Conservation (phyloP, 2,888 invertebrate species). For the Himalopsyche kuldschensis region DNA sequence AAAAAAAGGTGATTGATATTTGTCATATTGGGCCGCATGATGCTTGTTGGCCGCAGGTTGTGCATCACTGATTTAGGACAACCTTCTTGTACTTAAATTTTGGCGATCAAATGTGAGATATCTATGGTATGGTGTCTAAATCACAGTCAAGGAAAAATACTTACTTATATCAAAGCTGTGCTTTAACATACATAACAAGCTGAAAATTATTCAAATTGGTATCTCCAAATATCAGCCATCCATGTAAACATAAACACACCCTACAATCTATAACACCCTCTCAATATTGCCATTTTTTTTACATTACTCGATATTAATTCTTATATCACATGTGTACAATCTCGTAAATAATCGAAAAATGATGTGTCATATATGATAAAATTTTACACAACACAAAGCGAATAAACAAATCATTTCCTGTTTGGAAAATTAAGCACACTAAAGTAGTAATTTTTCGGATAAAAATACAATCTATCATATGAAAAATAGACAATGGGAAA, state of each 20-base stretch:
- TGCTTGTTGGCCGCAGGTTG: too few relatives aligned
- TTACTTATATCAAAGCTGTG: too few relatives aligned
- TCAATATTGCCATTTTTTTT: neutral
- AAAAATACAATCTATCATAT: neutral
- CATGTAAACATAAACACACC: neutral
- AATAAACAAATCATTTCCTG: neutral
- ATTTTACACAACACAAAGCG: neutral
- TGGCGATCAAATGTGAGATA: too few relatives aligned
- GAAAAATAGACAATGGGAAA: neutral
- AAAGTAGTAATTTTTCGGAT: neutral
- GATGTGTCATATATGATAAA: neutral
- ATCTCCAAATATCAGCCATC: neutral
- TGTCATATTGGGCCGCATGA: too few relatives aligned
- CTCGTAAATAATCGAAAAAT: neutral
- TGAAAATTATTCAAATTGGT: too few relatives aligned
- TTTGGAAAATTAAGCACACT: neutral
- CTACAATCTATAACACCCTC: neutral
- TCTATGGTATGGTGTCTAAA: too few relatives aligned
- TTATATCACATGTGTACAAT: neutral
- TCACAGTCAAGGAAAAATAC: too few relatives aligned
- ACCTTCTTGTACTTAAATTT: too few relatives aligned
- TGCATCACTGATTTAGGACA: too few relatives aligned
- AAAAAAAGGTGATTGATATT: too few relatives aligned
- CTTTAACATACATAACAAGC: too few relatives aligned
- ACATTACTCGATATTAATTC: neutral